These are phyloP conservation scores for Acrobasis repandana DNA, from an alignment of 2,888 invertebrate genomes.

Conservation along the genomic window DNA sequence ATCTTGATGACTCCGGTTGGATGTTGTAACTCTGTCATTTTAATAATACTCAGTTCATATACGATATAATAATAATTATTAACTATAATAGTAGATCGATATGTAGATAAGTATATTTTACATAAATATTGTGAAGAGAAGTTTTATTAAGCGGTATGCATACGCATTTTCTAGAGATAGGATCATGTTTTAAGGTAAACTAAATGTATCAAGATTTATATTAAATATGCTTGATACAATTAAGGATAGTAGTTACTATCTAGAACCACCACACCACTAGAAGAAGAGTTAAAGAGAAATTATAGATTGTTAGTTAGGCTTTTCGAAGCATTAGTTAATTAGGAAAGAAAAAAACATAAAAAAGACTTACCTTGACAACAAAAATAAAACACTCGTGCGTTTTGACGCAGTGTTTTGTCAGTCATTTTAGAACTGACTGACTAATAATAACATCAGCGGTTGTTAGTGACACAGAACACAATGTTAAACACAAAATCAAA, in stretches of 20 bases:
- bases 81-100: constrained; percentile 15
- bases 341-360: constrained; percentile 44
- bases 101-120: constrained; percentile 30
- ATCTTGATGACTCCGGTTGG: constrained; percentile 71
- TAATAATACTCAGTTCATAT: constrained; percentile 16
- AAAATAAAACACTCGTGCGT: constrained; percentile 35
- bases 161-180: constrained; percentile 72
- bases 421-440: not conserved
- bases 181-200: constrained; percentile 53
- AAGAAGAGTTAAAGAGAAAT: constrained; percentile 28
- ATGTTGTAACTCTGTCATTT: constrained; percentile 76
- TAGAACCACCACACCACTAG: constrained; percentile 78
- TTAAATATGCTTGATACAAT: constrained; percentile 41
- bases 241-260: constrained; percentile 40
- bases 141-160: constrained; percentile 34
- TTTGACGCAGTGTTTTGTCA: constrained; percentile 35
- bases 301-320: constrained; percentile 51
- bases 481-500: constrained; percentile 48
- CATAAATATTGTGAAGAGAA: constrained; percentile 11
- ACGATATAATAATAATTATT: constrained; percentile 22
- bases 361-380: constrained; percentile 64
- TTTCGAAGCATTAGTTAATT: constrained; percentile 61
- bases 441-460: constrained; percentile 27
- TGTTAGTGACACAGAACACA: constrained; percentile 65
- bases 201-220: constrained; percentile 45